Conservation (phyloP, 2,113 vertebrate species). For the Brachyhypopomus gauderio region DNA sequence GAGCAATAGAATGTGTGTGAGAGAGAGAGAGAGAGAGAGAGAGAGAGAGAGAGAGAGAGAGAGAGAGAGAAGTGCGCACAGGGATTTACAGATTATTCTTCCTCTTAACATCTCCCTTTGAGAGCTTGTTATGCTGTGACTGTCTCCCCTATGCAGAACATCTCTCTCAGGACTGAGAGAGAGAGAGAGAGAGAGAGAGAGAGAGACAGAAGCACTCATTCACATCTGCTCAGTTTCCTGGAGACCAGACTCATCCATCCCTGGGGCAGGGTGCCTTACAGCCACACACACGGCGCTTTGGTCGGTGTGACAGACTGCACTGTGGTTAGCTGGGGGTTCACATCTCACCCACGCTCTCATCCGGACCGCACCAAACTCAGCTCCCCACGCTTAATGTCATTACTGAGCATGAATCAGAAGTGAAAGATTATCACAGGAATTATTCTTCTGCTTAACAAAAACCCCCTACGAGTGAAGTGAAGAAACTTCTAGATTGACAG, state of each 20-base stretch:
- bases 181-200: not conserved
- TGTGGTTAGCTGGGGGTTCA: not conserved
- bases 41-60: not conserved
- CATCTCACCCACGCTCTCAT: not conserved
- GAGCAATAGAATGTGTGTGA: not conserved
- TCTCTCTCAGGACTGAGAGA: conserved; percentile 37
- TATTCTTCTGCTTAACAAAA: not conserved
- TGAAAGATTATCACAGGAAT: not conserved
- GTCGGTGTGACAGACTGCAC: conserved; percentile 15
- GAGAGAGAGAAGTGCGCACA: not conserved
- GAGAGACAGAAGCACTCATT: conserved; percentile 11
- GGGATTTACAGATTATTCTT: conserved; percentile 41
- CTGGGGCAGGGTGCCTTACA: conserved; percentile 14
- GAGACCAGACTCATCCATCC: conserved; percentile 31
- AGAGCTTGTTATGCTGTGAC: conserved; percentile 5
- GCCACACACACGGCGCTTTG: not conserved
- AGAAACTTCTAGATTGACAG: not conserved
- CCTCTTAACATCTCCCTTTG: conserved; percentile 24
- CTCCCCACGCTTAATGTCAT: conserved; percentile 2
- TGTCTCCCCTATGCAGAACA: conserved; percentile 29
- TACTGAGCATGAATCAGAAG: not conserved
- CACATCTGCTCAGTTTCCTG: not conserved
- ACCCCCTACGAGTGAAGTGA: not conserved
- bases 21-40: not conserved
- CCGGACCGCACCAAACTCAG: not conserved